These are phyloP conservation scores for Nebria brevicollis DNA, from an alignment of 2,888 invertebrate species.

Conservation along the genomic window DNA sequence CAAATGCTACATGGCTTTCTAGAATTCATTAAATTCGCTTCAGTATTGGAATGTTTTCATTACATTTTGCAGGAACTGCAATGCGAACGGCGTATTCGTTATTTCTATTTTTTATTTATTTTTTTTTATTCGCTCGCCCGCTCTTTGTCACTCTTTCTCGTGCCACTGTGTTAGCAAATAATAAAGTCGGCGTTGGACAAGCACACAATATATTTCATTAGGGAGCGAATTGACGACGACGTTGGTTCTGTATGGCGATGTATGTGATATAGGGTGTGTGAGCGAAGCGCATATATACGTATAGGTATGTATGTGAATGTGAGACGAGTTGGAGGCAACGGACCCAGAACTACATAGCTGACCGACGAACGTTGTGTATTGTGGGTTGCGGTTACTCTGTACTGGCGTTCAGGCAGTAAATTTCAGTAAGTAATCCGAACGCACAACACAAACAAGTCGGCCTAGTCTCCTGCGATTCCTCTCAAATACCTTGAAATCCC, in stretches of 20 bases:
- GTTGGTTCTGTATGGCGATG: slow-evolving; percentile 11
- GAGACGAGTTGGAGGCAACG: background rate
- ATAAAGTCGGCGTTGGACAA: slow-evolving; percentile 33
- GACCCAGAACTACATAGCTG: background rate
- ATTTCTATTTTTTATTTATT: background rate
- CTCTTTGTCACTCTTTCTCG: slow-evolving; percentile 24
- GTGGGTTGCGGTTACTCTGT: slow-evolving; percentile 7
- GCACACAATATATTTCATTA: slow-evolving; percentile 36
- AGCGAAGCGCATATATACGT: background rate
- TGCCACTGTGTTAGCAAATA: slow-evolving; percentile 29
- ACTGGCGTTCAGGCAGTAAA: slow-evolving; percentile 28
- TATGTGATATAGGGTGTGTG: background rate
- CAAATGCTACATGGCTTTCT: slow-evolving; percentile 29
- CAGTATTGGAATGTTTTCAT: slow-evolving; percentile 41
- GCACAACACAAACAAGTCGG: slow-evolving; percentile 40
- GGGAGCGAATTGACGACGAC: slow-evolving; percentile 33
- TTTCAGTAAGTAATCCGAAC: slow-evolving; percentile 39
- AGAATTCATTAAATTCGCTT: slow-evolving; percentile 37
- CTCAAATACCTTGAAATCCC: slow-evolving; percentile 39
- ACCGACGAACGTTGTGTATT: slow-evolving; percentile 3
- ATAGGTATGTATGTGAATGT: background rate
- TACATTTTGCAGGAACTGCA: slow-evolving; percentile 13
- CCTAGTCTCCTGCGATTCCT: slow-evolving; percentile 35
- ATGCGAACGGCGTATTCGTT: background rate
- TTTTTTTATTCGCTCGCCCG: background rate